Base-by-base conservation (phyloP, 1,140 invertebrate species). In the Zaprionus kolodkinae region DNA sequence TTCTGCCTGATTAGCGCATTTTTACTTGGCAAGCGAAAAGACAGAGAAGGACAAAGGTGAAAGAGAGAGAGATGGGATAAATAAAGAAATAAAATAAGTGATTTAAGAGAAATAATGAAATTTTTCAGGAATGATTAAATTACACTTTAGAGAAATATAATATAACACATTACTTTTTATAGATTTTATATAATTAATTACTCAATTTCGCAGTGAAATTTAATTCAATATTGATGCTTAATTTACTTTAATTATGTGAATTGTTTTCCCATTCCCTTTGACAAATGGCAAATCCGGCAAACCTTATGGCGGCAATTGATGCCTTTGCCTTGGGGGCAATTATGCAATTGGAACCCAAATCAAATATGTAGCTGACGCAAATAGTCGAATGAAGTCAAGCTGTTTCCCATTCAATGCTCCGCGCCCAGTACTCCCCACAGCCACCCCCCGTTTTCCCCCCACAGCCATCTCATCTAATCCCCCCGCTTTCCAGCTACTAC, bases 361-460 rank as follows among this genome's bases (percentile, higher is more conserved):
- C 68, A 76, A 76, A 76, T 76, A 76, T 76, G 72, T 63, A 72
- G 66, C 72, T 57, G 52, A 33, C 15, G 56, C 69, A 71, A 71
- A 76, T 54, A 76, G 45, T 45, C 67, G 56, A 65, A 71, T 65
- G 67, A 71, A 71, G 68, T 69, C 54, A 60, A 60, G 69, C 55
- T 64, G 61, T 15, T 68, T 56, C 52, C 21, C 43, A 56, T 69
- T 65, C 35, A 62, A 43, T 30, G 15, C 56, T 30, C 38, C 48
- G 17, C 54, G 12, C 45, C 7, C 43, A 48, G 11, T 11, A n/a
- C 38, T n/a, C 38, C 11, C 2, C 9, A 11, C 38, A 11, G 6
- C 48, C n/a, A n/a, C 15, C 1, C 33, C 17, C 6, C 11, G 0
- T 21, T 21, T 21, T 21, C 33, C 60, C 1, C 12, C 5, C 48